A percentile compares a stretch with the other conserved stretches of the same genome.
These are phyloP conservation scores for Heliothis peltigera DNA, from an alignment of 2,888 invertebrate species.

Conservation along the genomic window DNA sequence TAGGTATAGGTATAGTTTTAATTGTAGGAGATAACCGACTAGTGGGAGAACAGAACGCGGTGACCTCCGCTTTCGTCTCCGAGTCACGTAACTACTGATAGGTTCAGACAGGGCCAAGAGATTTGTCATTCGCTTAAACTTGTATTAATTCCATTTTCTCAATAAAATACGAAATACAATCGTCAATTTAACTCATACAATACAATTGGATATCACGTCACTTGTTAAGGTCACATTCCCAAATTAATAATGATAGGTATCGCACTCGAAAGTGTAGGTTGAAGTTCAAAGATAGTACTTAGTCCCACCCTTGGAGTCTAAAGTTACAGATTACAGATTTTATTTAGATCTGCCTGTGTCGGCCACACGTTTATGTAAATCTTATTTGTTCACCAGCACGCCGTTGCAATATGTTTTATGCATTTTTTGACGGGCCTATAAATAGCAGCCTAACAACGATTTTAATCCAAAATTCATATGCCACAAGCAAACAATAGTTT, in stretches of 20 bases:
- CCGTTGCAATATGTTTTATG: not conserved
- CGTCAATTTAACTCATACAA: conserved; percentile 14
- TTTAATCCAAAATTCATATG: not conserved
- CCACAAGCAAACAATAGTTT: not conserved
- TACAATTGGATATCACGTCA: not conserved
- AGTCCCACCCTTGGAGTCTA: no score
- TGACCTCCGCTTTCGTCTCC: conserved; percentile 72
- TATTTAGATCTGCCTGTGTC: no score
- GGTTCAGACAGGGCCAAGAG: conserved; percentile 63
- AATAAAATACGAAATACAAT: conserved; percentile 35
- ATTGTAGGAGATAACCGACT: conserved; percentile 66
- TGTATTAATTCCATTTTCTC: conserved; percentile 34
- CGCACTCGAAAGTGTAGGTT: no score
- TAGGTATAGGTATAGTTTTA: conserved; percentile 56
- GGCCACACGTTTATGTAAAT: no score
- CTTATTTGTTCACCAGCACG: no score
- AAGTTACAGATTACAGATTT: no score
- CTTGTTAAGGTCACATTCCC: no score
- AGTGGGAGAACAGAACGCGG: conserved; percentile 64
- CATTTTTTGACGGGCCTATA: not conserved
- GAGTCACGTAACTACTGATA: conserved; percentile 68
- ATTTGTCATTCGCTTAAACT: conserved; percentile 65
- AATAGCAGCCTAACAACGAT: not conserved
- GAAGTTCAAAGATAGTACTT: no score
- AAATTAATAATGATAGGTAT: no score